phyloP scores from a whole-genome alignment of 2,888 invertebrate species.

The Pristionchus japonicus region DNA sequence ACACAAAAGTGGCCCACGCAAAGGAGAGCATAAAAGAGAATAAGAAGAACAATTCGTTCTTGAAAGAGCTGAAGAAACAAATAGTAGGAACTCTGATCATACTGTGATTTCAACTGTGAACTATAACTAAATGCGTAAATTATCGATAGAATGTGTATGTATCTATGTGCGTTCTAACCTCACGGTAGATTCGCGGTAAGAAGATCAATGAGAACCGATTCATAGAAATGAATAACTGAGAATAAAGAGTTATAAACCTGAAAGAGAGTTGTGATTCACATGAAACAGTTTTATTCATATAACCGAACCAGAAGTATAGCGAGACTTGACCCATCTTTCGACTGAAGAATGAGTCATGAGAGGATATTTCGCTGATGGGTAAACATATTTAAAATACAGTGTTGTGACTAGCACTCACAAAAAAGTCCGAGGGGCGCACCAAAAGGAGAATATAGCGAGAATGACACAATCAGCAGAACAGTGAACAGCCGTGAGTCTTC shows the following conservation, averaged over 20 bases:
- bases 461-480: not conserved
- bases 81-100: too few relatives aligned
- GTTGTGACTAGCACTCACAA: not conserved
- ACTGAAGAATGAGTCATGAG: not conserved
- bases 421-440: constrained; percentile 1
- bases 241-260: constrained; percentile 30
- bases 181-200: not conserved
- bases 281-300: too few relatives aligned
- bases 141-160: too few relatives aligned
- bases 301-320: constrained; percentile 19
- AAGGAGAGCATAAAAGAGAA: not conserved
- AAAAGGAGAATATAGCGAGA: not conserved
- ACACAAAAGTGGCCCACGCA: constrained; percentile 1
- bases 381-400: too few relatives aligned
- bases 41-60: not conserved
- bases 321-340: not conserved
- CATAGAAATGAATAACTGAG: constrained; percentile 28
- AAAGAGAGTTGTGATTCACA: too few relatives aligned
- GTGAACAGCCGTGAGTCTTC: not conserved
- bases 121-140: too few relatives aligned
- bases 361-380: not conserved
- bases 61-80: constrained; percentile 13
- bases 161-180: too few relatives aligned
- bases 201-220: constrained; percentile 32
- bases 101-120: too few relatives aligned